A percentile compares a stretch with the other conserved stretches of the same genome.
These are phyloP conservation scores for Ceraclea dissimilis DNA, from an alignment of 2,888 invertebrate species.

Conservation along the genomic window DNA sequence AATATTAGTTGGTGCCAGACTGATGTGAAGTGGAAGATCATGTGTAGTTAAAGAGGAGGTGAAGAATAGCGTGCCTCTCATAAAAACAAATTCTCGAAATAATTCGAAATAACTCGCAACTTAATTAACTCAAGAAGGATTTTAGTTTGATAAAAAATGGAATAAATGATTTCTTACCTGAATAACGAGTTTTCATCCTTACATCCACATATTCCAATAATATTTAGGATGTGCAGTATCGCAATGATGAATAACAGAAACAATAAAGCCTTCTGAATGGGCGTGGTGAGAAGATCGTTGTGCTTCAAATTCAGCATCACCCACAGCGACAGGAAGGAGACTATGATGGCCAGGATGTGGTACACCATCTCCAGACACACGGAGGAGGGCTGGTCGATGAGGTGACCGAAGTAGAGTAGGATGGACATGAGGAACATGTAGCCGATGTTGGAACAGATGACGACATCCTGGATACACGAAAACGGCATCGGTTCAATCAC, in stretches of 20 bases:
- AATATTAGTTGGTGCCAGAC: no score
- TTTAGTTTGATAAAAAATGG: no score
- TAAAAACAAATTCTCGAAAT: no score
- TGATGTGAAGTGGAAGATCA: no score
- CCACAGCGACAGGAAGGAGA: not conserved
- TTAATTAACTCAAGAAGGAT: no score
- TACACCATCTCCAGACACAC: not conserved
- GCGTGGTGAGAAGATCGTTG: not conserved
- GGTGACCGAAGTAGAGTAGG: slow-evolving; percentile 3
- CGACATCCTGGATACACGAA: not conserved
- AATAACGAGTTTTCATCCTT: not conserved
- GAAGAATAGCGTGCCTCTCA: no score
- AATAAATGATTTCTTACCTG: not conserved
- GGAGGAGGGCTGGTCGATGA: slow-evolving; percentile 3
- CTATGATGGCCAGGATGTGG: not conserved
- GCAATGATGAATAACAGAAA: not conserved
- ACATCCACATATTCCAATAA: not conserved
- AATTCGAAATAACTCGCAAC: no score
- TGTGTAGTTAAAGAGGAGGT: no score
- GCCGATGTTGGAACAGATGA: not conserved
- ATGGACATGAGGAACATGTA: slow-evolving; percentile 2
- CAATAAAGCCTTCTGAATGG: not conserved
- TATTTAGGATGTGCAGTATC: not conserved
- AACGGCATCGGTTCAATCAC: no score
- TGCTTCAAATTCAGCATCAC: not conserved